A percentile compares a stretch with the other conserved stretches of the same genome.
These are phyloP conservation scores for Eudasyphora cyanicolor DNA, from an alignment of 2,888 invertebrate species.

Conservation along the genomic window DNA sequence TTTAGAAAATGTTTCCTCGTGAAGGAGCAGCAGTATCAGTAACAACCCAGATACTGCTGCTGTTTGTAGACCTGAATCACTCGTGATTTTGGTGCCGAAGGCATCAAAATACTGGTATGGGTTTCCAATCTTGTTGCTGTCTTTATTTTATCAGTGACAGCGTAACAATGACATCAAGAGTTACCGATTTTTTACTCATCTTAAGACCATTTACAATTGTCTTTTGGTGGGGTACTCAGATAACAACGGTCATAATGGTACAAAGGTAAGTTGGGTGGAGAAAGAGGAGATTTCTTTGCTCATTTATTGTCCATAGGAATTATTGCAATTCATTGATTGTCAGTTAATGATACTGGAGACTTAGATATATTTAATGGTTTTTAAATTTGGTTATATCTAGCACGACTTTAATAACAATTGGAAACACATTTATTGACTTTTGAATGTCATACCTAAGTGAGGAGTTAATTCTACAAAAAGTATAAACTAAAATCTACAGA, in stretches of 20 bases:
- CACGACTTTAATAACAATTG: no score
- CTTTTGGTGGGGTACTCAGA: not conserved
- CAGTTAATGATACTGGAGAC: conserved; percentile 44
- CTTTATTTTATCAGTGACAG: conserved; percentile 77
- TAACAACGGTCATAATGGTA: not conserved
- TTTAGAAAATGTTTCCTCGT: not conserved
- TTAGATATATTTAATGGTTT: no score
- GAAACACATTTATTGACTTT: no score
- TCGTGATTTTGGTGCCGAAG: conserved; percentile 46
- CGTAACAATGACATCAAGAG: conserved; percentile 59
- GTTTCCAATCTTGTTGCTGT: conserved; percentile 71
- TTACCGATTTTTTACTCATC: not conserved
- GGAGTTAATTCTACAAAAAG: no score
- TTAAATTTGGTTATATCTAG: no score
- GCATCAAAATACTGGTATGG: conserved; percentile 38
- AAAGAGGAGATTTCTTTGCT: not conserved
- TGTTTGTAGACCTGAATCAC: not conserved
- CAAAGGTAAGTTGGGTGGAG: not conserved
- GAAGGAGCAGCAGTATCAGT: not conserved
- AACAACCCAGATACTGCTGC: not conserved
- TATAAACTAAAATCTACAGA: no score
- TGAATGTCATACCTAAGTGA: no score
- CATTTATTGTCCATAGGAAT: not conserved
- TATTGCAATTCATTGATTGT: conserved; percentile 57
- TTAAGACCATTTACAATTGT: conserved; percentile 49